Base-by-base conservation (phyloP, 2,797 vertebrate genomes). In the Urocyon cinereoargenteus region DNA sequence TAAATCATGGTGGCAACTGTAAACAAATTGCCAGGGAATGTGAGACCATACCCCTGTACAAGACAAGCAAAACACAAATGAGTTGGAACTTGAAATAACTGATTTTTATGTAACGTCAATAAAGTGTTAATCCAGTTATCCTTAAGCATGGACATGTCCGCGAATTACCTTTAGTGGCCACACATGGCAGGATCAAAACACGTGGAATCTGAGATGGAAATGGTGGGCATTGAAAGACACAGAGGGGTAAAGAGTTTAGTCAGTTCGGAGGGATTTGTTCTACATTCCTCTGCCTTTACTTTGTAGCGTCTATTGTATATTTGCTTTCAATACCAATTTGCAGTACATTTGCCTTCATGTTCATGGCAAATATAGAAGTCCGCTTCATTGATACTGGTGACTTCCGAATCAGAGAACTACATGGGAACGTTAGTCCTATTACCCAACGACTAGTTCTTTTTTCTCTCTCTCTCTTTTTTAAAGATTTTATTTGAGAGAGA, bases 1-100 rank as follows among this genome's bases (percentile, higher is more conserved):
- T 86, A 86, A 89, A 90, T 68, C 92, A 88, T 91, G 97, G 96
- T 16, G 55, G 91, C 22, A 73, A 97, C 96, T 95, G 77, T 53
- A 79, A 96, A 97, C 61, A 95, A 90, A 75, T 96, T 92, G 66
- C 72, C 31, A 62, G 91, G 86, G 40, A 96, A 45, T 1, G 3
- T 0, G 45, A 81, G 51, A 57, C 34, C 6, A 5, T 5, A 10
- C 13, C 72, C 93, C 57, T 59, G 40, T 45, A 97, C 94, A 82
- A 92, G 92, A 96, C 36, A 51, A 87, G 88, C 77, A 79, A 88
- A 94, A 91, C 2, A 18, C 55, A 73, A 81, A 77, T 0, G 2
- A 34, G 64, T 2, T 15, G 4, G 64, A 77, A 59, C n/a, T 73
- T 28, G 40, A 87, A 93, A 84, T 40, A 55, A 72, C 0, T 61